A percentile compares a stretch with the other conserved stretches of the same genome.
Evolutionary conservation across 2,113 vertebrate species (phyloP).

Genomic region (Leucoraja erinaceus): DNA sequence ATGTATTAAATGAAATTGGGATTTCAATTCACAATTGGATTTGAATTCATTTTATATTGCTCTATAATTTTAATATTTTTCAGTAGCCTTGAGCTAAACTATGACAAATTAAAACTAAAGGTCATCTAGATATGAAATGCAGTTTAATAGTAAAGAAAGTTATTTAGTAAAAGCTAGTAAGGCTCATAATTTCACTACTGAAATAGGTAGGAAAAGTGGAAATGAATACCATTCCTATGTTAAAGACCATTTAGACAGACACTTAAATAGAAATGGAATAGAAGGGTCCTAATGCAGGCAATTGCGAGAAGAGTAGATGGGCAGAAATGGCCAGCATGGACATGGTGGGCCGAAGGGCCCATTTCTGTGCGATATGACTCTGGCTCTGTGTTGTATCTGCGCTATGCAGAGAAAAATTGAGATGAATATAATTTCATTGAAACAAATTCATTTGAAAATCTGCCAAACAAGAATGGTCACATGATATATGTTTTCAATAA

Average conservation of each 20-base stretch:
- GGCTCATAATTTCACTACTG: not conserved
- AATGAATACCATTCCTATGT: too few relatives aligned
- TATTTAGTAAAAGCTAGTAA: not conserved
- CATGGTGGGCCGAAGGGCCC: too few relatives aligned
- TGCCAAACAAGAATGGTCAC: not conserved
- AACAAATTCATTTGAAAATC: not conserved
- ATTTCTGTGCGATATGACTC: not conserved
- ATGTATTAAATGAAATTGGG: not conserved
- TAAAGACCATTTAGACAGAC: too few relatives aligned
- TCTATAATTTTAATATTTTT: not conserved
- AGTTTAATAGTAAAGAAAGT: not conserved
- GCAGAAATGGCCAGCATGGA: too few relatives aligned
- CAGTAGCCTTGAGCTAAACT: not conserved
- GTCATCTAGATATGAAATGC: not conserved
- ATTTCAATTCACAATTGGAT: not conserved
- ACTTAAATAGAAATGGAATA: too few relatives aligned
- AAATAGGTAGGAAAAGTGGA: too few relatives aligned
- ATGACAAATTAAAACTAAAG: not conserved
- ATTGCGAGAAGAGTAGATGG: too few relatives aligned
- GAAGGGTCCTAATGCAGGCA: too few relatives aligned
- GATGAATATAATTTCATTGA: not conserved
- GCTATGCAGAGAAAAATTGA: not conserved
- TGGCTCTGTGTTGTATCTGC: not conserved
- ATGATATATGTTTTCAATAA: not conserved
- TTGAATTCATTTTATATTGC: not conserved